Conservation (phyloP, 2,888 invertebrate genomes). For the Polydrusus tereticollis region DNA sequence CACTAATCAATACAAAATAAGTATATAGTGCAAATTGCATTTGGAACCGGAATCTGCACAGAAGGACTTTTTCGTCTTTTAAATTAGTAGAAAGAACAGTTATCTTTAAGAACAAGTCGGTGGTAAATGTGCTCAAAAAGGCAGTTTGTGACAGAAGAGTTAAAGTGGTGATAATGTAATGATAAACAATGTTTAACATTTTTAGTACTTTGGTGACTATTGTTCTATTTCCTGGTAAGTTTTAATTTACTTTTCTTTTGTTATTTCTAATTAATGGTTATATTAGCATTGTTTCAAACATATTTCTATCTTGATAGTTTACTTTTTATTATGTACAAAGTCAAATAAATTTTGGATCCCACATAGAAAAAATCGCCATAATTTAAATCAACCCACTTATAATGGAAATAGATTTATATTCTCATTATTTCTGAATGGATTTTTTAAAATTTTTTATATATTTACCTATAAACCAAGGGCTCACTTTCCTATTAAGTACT, state of each 20-base stretch:
- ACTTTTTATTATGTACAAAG: no score
- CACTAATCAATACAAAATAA: background rate
- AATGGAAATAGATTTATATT: no score
- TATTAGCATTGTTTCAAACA: background rate
- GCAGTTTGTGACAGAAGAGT: background rate
- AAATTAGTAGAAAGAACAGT: no score
- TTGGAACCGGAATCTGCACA: background rate
- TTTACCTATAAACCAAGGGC: no score
- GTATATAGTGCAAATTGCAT: background rate
- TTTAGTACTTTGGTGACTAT: background rate
- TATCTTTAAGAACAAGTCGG: background rate
- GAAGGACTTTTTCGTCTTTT: background rate
- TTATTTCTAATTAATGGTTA: background rate
- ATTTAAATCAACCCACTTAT: no score
- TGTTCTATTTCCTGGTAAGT: background rate
- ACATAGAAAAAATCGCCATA: no score
- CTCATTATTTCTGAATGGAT: no score
- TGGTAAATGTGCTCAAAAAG: background rate
- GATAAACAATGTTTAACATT: conserved; percentile 4
- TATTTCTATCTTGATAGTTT: no score
- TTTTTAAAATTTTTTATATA: no score
- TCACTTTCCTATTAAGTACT: no score
- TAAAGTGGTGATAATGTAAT: background rate
- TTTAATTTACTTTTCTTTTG: no score
- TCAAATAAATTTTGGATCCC: no score